Evolutionary conservation across 2,797 vertebrate species (phyloP).

Genomic region (Limnodromus scolopaceus): DNA sequence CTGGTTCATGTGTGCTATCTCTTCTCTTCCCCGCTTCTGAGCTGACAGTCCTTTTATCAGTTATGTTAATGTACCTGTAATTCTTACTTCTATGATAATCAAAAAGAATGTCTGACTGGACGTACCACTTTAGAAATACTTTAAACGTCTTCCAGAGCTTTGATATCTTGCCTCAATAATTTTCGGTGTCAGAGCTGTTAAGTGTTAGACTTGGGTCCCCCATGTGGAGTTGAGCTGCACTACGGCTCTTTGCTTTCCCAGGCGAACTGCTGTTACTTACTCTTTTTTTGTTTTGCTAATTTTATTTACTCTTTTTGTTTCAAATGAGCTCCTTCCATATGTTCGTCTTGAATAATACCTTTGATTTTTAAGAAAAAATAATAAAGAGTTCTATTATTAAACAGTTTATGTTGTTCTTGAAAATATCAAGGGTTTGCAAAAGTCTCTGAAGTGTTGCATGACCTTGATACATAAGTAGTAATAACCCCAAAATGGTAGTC

Average conservation of each 20-base stretch:
- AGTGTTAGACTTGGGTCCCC: constrained; percentile 48
- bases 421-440: background rate
- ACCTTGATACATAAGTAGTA: background rate
- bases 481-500: background rate
- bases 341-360: background rate
- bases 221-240: constrained; percentile 44
- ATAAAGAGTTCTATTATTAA: background rate
- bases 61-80: rapidly evolving
- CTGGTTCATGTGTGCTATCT: rapidly evolving
- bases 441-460: background rate
- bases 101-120: background rate
- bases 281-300: background rate
- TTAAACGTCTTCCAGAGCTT: background rate
- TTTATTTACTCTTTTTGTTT: background rate
- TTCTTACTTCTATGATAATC: background rate
- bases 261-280: background rate
- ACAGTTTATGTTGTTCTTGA: background rate
- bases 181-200: background rate
- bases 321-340: background rate
- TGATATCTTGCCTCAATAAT: rapidly evolving
- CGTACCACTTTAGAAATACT: background rate
- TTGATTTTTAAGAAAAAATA: background rate
- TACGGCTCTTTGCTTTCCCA: background rate
- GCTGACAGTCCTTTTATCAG: background rate
- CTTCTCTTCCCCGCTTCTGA: background rate